These are phyloP conservation scores for Dendrolimus houi DNA, from an alignment of 2,888 invertebrate species.

Conservation along the genomic window DNA sequence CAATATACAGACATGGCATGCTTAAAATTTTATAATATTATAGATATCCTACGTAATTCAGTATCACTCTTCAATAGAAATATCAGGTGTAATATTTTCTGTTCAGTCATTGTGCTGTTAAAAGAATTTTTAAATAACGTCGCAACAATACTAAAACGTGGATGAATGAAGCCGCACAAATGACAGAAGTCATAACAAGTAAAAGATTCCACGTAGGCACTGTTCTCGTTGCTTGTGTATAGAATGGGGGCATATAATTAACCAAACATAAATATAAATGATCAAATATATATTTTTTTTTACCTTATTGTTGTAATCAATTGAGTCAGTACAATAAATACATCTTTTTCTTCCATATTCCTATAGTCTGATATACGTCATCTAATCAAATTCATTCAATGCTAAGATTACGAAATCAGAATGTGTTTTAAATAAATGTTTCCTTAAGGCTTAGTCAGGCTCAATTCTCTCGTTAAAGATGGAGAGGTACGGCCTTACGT, in stretches of 20 bases:
- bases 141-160: neutral
- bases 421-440: neutral
- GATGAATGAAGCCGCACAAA: conserved; percentile 43
- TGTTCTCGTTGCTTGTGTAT: neutral
- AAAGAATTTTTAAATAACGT: neutral
- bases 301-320: no score
- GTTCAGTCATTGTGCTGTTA: neutral
- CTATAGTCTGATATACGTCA: no score
- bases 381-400: no score
- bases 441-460: conserved; percentile 7
- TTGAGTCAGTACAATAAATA: no score
- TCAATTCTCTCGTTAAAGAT: conserved; percentile 10
- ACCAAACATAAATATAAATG: neutral
- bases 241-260: neutral
- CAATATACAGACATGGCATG: no score
- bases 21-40: no score
- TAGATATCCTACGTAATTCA: no score
- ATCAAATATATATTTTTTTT: no score
- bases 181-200: conserved; percentile 50
- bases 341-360: no score
- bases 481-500: conserved; percentile 24
- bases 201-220: conserved; percentile 13
- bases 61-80: neutral
- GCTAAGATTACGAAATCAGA: neutral
- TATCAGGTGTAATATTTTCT: neutral